Evolutionary conservation across 2,888 invertebrate species (phyloP).

Genomic region (Heliconius hortense): DNA sequence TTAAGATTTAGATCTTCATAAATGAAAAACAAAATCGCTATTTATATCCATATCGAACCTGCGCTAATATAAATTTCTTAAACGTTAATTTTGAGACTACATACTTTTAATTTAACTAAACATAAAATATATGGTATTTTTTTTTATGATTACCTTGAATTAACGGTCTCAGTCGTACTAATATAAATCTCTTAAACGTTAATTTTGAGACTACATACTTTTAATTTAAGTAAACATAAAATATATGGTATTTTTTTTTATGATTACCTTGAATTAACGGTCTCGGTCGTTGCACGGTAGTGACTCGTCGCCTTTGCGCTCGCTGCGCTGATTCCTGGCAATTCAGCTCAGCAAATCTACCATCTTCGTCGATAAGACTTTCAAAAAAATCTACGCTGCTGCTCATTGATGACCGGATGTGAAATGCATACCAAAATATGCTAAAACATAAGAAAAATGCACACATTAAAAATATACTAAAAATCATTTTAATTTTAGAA

Average conservation of each 20-base stretch:
- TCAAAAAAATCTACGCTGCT: slow-evolving; percentile 84
- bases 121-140: not conserved
- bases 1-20: too few relatives aligned
- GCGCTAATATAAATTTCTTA: too few relatives aligned
- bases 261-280: slow-evolving; percentile 59
- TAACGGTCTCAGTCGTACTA: slow-evolving; percentile 52
- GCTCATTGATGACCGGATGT: slow-evolving; percentile 74
- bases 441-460: slow-evolving; percentile 52
- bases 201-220: not conserved
- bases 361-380: slow-evolving; percentile 83
- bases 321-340: slow-evolving; percentile 65
- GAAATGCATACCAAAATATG: slow-evolving; percentile 75
- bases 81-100: not conserved
- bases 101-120: not conserved
- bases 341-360: slow-evolving; percentile 71
- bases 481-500: not conserved
- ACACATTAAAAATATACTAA: not conserved
- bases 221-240: not conserved
- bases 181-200: too few relatives aligned
- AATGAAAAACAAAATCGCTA: too few relatives aligned
- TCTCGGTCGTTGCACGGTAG: slow-evolving; percentile 49
- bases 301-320: slow-evolving; percentile 49
- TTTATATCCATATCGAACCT: too few relatives aligned
- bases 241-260: not conserved
- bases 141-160: slow-evolving; percentile 55